These are phyloP conservation scores for Caenorhabditis drosophilae DNA, from an alignment of 2,888 invertebrate species.

Conservation along the genomic window DNA sequence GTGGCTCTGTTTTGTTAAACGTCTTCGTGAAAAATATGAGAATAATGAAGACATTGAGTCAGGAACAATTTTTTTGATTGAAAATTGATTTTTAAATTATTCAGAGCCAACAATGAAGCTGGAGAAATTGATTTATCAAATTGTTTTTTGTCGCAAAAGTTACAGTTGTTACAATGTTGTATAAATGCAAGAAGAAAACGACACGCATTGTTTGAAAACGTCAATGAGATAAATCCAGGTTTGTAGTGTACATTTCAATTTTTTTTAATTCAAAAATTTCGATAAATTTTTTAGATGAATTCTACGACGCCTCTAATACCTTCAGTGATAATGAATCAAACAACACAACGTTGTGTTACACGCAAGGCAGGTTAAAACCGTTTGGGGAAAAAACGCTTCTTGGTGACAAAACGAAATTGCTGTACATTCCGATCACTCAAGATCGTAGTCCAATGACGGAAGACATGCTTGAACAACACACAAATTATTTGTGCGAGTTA, in stretches of 20 bases:
- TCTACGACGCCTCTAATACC: conserved; percentile 69
- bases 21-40: conserved; percentile 89
- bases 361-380: conserved; percentile 9
- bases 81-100: neutral
- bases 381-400: too few relatives aligned
- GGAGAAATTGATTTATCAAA: conserved; percentile 43
- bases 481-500: conserved; percentile 84
- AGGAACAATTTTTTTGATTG: too few relatives aligned
- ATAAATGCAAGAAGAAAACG: conserved; percentile 71
- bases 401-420: conserved; percentile 77
- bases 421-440: conserved; percentile 84
- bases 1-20: conserved; percentile 91
- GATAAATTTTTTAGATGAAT: conserved; percentile 7
- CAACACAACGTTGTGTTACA: too few relatives aligned
- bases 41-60: conserved; percentile 80
- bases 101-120: neutral
- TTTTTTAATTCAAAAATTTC: too few relatives aligned
- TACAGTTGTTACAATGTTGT: conserved; percentile 79
- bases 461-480: conserved; percentile 91
- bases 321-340: conserved; percentile 79
- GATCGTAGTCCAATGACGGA: conserved; percentile 96
- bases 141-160: conserved; percentile 90
- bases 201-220: conserved; percentile 34
- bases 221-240: too few relatives aligned
- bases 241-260: too few relatives aligned